Percentiles rank a stretch among this genome's conserved stretches.
These are phyloP conservation scores for Heliangelus exortis DNA, from an alignment of 2,797 vertebrate genomes.

Conservation along the genomic window DNA sequence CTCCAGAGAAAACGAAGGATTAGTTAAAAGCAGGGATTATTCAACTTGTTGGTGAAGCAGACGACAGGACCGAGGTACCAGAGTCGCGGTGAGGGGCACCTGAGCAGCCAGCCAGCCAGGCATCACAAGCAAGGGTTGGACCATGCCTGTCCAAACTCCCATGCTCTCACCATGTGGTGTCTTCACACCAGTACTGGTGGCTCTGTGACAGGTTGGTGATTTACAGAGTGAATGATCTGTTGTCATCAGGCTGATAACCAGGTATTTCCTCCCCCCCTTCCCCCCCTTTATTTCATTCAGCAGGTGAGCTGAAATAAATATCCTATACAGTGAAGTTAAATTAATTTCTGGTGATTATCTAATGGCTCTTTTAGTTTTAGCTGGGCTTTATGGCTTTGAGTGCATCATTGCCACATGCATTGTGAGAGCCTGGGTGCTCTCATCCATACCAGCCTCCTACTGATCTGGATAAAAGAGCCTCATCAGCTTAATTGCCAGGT, in stretches of 20 bases:
- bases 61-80: not conserved
- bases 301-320: not conserved
- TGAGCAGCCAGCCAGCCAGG: not conserved
- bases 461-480: not conserved
- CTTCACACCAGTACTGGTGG: accelerated
- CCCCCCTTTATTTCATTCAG: not conserved
- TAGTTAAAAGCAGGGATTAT: not conserved
- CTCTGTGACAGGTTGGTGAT: not conserved
- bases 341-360: not conserved
- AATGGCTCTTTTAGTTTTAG: not conserved
- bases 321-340: not conserved
- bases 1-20: not conserved
- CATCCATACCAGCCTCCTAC: not conserved
- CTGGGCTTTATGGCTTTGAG: not conserved
- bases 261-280: no score
- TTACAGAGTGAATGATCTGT: not conserved
- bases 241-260: not conserved
- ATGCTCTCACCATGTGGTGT: not conserved
- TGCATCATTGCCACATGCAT: not conserved
- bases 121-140: not conserved
- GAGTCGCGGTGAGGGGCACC: not conserved
- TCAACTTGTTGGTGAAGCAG: not conserved
- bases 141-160: accelerated
- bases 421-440: not conserved
- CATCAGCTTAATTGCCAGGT: not conserved